Base-by-base conservation (phyloP, 2,113 vertebrate genomes). In the Callipepla californica region DNA sequence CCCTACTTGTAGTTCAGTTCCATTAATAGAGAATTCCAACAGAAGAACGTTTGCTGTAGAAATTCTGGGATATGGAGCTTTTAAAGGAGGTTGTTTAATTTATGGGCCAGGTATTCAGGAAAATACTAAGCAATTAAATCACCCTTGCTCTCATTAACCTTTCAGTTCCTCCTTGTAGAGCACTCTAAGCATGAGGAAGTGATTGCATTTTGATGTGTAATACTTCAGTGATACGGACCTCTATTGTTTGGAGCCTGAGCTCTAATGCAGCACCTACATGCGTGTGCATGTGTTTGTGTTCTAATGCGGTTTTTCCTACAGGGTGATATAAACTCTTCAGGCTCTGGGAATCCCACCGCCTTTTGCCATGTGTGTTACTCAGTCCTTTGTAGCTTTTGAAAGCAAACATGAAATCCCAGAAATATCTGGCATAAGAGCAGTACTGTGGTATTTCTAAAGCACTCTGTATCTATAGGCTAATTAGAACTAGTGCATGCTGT, bases 1-100 rank as follows among this genome's bases (percentile, higher is more conserved):
- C 51, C 40, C 65, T 87, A 93, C 96, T 96, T 96, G 95, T 94
- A 94, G 48, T 85, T 55, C 70, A 89, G 55, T 95, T 89, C 76
- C 82, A 62, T 9, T 13, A 93, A 72, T n/a, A 92, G 65, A 93
- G 77, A 92, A 92, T 95, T 93, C 83, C 66, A 97, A 66, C 63
- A 92, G 90, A 93, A 92, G 89, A 81, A 44, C 16, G 7, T 85
- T 96, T 92, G 48, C 83, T 92, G 2, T 50, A 78, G 85, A 95
- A 87, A 89, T 85, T 87, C 92, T 87, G 85, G 78, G 85, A 80
- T 85, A 74, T 6, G 51, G 78, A 66, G 48, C 57, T 95, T 93
- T 97, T 92, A 89, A 85, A 83, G 61, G 75, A 50, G 89, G 68
- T 86, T 93, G 65, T 89, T 94, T 89, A 36, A 78, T 93, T 97